Percentiles rank a stretch among this genome's conserved stretches.
phyloP scores from a whole-genome alignment of 2,888 invertebrate species.

The Cryptocephalus moraei region DNA sequence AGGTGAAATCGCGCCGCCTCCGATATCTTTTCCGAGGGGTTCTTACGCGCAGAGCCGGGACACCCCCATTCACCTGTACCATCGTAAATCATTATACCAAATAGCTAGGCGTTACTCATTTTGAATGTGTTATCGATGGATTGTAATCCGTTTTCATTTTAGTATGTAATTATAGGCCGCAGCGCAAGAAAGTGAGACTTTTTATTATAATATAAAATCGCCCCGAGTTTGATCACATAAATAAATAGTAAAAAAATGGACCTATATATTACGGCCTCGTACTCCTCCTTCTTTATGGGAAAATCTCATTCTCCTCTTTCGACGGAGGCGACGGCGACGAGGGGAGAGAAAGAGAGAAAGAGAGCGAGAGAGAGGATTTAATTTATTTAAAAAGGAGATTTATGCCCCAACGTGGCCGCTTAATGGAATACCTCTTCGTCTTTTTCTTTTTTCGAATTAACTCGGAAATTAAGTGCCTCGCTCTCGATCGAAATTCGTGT shows the following conservation, averaged over 20 bases:
- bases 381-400: slow-evolving; percentile 31
- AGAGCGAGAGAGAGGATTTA: slow-evolving; percentile 24
- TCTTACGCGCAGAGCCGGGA: too few relatives aligned
- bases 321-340: slow-evolving; percentile 3
- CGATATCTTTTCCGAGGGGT: too few relatives aligned
- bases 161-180: slow-evolving; percentile 29
- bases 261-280: slow-evolving; percentile 30
- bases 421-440: slow-evolving; percentile 25
- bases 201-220: slow-evolving; percentile 19
- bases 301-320: slow-evolving; percentile 9
- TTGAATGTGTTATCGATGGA: slow-evolving; percentile 1
- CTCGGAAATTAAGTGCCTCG: slow-evolving; percentile 17
- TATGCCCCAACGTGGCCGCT: slow-evolving; percentile 29
- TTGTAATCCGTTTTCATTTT: slow-evolving; percentile 27
- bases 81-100: too few relatives aligned
- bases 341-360: slow-evolving; percentile 18
- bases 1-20: too few relatives aligned
- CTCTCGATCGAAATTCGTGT: slow-evolving; percentile 14
- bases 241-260: slow-evolving; percentile 34
- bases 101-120: too few relatives aligned
- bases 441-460: slow-evolving; percentile 21
- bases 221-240: slow-evolving; percentile 22
- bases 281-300: slow-evolving; percentile 19
- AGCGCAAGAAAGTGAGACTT: slow-evolving; percentile 28
- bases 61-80: too few relatives aligned